Base-by-base conservation (phyloP, 2,797 vertebrate species). In the Choloepus didactylus region DNA sequence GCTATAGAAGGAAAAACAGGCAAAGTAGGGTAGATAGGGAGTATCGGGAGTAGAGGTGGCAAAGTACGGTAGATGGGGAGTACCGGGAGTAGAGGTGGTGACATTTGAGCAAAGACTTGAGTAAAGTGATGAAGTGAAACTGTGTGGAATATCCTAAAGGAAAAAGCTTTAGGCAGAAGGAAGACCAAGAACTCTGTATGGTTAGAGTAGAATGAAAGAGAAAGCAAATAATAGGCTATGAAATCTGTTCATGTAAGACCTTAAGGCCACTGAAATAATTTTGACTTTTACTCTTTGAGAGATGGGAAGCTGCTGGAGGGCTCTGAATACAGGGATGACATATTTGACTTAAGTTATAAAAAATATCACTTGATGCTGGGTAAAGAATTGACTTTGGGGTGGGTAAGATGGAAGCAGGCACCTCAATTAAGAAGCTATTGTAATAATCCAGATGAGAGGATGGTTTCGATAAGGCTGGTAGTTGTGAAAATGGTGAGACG, bases 331-430 rank as follows among this genome's bases (percentile, higher is more conserved):
- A 94, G 67, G 21, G 69, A 82, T n/a, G 14, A 84, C 11, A 46
- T 70, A 23, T 62, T 83, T 56, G 54, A 15, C 44, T 62, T n/a
- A 67, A 88, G 46, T 92, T 92, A 72, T 77, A 75, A 85, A 88
- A 79, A 12, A 80, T 35, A 62, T 54, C 62, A 62, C 56, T 27
- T 86, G 62, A 91, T 41, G 46, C 49, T 83, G 5, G 31, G 27
- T 51, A 67, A 66, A 82, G 31, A 94, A 14, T 0, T 64, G 49
- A 16, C 19, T 77, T 83, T 38, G 29, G 44, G 18, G n/a, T 75
- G 27, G 19, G 35, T 62, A n/a, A 75, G 19, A 64, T 3, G 70
- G 84, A 93, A 64, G 75, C 29, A 76, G 38, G 46, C 46, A 86
- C 67, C 46, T 72, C 88, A 93, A 10, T 19, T n/a, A 75, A 51